These are phyloP conservation scores for Dryomyza anilis DNA, from an alignment of 2,888 invertebrate species.

Conservation along the genomic window DNA sequence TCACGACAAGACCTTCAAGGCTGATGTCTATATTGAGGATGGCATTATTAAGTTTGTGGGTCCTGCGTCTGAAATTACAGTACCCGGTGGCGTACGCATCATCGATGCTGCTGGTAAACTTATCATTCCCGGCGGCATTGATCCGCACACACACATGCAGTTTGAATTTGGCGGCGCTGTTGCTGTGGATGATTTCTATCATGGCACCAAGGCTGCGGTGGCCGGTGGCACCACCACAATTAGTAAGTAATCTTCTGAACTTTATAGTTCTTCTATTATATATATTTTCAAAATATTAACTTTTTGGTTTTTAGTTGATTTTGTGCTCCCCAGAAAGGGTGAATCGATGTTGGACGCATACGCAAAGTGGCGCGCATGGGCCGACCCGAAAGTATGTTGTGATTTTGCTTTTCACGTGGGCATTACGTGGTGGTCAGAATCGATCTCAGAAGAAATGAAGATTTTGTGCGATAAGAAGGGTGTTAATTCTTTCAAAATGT, in stretches of 20 bases:
- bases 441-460: constrained; percentile 86
- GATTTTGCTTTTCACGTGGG: constrained; percentile 95
- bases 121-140: constrained; percentile 94
- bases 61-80: constrained; percentile 53
- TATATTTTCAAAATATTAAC: too few species aligned
- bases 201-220: constrained; percentile 94
- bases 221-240: constrained; percentile 99
- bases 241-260: constrained; percentile 66
- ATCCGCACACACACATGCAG: constrained; percentile 95
- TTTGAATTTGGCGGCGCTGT: constrained; percentile 90
- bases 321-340: constrained; percentile 81
- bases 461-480: constrained; percentile 82
- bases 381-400: constrained; percentile 96
- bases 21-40: constrained; percentile 96
- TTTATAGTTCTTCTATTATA: not conserved
- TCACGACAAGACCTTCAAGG: constrained; percentile 85
- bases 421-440: constrained; percentile 85
- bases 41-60: constrained; percentile 84
- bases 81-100: constrained; percentile 86
- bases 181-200: constrained; percentile 94
- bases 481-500: constrained; percentile 97
- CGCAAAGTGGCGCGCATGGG: constrained; percentile 86
- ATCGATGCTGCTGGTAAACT: constrained; percentile 93
- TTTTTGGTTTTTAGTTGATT: too few species aligned
- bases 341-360: constrained; percentile 92